Percentiles rank a stretch among this genome's conserved stretches.
phyloP scores from a whole-genome alignment of 2,113 vertebrate genomes.

The Thermophis baileyi region DNA sequence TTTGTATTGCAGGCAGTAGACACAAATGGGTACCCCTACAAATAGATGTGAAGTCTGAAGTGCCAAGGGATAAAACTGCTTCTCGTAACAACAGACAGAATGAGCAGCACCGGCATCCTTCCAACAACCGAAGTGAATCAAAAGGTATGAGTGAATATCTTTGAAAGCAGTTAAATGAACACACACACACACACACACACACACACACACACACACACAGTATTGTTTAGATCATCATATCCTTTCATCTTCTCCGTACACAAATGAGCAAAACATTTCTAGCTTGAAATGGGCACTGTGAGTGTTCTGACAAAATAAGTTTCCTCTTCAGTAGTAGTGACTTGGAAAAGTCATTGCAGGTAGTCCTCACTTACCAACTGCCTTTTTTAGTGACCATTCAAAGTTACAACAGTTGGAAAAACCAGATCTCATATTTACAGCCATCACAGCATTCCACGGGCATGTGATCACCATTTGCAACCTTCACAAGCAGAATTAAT shows the following conservation, averaged over 20 bases:
- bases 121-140: conserved; percentile 84
- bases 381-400: not conserved
- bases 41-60: conserved; percentile 97
- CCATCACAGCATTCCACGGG: not conserved
- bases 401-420: not conserved
- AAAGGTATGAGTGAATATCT: conserved; percentile 74
- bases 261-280: not conserved
- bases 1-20: conserved; percentile 84
- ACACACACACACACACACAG: not conserved
- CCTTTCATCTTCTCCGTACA: not conserved
- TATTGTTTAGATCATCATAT: not conserved
- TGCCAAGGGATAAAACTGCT: conserved; percentile 86
- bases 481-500: not conserved
- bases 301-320: not conserved
- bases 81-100: conserved; percentile 93
- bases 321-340: not conserved
- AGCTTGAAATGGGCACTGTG: not conserved
- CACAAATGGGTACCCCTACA: conserved; percentile 98
- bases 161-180: not conserved
- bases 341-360: not conserved
- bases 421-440: not conserved
- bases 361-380: not conserved
- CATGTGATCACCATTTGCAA: not conserved
- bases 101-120: conserved; percentile 82
- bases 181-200: not conserved